phyloP scores from a whole-genome alignment of 2,797 vertebrate species.

The Ispidina picta region DNA sequence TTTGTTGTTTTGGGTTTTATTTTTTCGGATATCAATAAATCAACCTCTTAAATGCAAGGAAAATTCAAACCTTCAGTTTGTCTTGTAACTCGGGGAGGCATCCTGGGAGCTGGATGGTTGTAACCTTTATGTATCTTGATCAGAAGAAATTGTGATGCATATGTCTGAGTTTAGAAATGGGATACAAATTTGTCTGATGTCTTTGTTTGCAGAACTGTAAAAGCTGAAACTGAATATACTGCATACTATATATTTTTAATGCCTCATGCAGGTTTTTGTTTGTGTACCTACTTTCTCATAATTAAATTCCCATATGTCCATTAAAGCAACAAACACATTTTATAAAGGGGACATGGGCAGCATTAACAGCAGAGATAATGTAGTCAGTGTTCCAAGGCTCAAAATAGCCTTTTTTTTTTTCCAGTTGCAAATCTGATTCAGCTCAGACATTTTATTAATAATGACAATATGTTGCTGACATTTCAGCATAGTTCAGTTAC shows the following conservation, averaged over 20 bases:
- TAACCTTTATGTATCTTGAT: constrained; percentile 24
- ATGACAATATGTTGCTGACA: not conserved
- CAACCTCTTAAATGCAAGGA: constrained; percentile 60
- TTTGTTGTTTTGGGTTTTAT: constrained; percentile 10
- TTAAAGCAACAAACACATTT: constrained; percentile 10
- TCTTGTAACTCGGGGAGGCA: constrained; percentile 36
- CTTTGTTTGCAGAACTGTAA: not conserved
- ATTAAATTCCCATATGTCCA: not conserved
- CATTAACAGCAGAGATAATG: not conserved
- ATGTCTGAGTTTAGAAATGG: constrained; percentile 1
- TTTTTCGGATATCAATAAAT: constrained; percentile 48
- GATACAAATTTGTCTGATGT: not conserved
- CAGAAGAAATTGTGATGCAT: constrained; percentile 11
- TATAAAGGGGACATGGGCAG: not conserved
- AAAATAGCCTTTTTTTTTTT: not conserved
- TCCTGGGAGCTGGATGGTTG: not conserved
- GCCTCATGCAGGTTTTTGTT: not conserved
- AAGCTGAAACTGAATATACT: not conserved
- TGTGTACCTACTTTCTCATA: not conserved
- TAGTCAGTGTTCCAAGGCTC: not conserved
- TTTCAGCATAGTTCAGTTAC: not conserved
- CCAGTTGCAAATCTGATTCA: not conserved
- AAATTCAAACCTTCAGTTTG: constrained; percentile 59
- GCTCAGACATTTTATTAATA: not conserved
- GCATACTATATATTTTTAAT: not conserved